These are phyloP conservation scores for Ciconia maguari DNA, from an alignment of 2,113 vertebrate genomes.

Conservation along the genomic window DNA sequence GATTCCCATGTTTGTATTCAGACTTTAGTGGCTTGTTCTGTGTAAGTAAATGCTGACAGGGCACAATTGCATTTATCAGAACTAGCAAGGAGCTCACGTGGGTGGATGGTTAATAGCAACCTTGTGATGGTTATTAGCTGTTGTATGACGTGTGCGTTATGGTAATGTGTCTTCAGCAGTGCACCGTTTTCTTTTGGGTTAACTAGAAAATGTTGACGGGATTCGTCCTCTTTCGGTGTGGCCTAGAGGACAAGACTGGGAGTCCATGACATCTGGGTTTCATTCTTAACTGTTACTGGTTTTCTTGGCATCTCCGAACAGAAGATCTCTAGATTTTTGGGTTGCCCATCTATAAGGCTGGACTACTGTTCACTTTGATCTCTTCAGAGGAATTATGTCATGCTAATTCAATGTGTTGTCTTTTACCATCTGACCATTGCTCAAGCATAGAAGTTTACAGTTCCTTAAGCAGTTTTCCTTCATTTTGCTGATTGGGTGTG, in stretches of 20 bases:
- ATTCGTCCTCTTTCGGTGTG: background rate
- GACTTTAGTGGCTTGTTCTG: background rate
- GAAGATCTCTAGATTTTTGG: background rate
- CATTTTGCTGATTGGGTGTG: background rate
- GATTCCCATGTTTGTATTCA: background rate
- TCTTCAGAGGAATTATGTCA: background rate
- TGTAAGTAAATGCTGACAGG: background rate
- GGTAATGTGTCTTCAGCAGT: background rate
- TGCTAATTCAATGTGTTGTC: background rate
- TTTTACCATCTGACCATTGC: background rate
- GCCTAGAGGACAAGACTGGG: too few relatives aligned
- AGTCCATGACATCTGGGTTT: too few relatives aligned
- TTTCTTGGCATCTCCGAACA: background rate
- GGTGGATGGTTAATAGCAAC: background rate
- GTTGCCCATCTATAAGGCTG: background rate
- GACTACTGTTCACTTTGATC: background rate
- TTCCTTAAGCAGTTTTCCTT: background rate
- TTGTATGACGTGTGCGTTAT: rapidly evolving
- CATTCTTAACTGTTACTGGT: background rate
- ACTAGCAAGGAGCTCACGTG: rapidly evolving
- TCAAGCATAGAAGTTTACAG: background rate
- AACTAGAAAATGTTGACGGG: background rate
- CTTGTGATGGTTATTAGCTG: background rate
- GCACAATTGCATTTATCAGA: rapidly evolving
- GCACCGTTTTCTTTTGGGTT: background rate